Base-by-base conservation (phyloP, 2,888 invertebrate genomes). In the Spilarctia lutea region DNA sequence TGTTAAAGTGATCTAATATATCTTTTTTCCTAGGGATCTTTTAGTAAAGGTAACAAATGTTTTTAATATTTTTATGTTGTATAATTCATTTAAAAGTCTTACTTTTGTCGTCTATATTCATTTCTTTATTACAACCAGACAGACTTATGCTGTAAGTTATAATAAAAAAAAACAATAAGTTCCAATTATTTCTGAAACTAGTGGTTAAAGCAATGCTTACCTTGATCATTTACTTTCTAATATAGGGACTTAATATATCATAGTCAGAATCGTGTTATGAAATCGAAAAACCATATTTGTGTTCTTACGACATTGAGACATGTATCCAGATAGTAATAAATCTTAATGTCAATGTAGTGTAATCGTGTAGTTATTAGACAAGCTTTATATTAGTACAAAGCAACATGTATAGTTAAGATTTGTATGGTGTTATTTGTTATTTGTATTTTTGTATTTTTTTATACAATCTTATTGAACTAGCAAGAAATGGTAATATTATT, bases 391-490 rank as follows among this genome's bases (percentile, higher is more conserved):
- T n/a, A n/a, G n/a, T n/a, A n/a, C n/a, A n/a, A n/a, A n/a, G n/a
- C n/a, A n/a, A n/a, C n/a, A n/a, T n/a, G n/a, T n/a, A n/a, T n/a
- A n/a, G n/a, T n/a, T n/a, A n/a, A n/a, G n/a, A n/a, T n/a, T n/a
- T n/a, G n/a, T n/a, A n/a, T n/a, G n/a, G n/a, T n/a, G n/a, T n/a
- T n/a, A n/a, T n/a, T n/a, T n/a, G n/a, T n/a, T n/a, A n/a, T n/a
- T n/a, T n/a, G n/a, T n/a, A n/a, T n/a, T n/a, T n/a, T n/a, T n/a
- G n/a, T n/a, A n/a, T n/a, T n/a, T n/a, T n/a, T n/a, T n/a, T n/a
- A n/a, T n/a, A 99, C 89, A 99, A 99, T 96, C 96, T 99, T 79
- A 97, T 98, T 88, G 98, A 98, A 91, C 96, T 99, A 78, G 98
- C 99, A 78, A 97, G 98, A 94, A 99, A 99, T 97, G 99, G 99